Base-by-base conservation (phyloP, 92 coral and sea anemone genomes). In the Ricordea florida region DNA sequence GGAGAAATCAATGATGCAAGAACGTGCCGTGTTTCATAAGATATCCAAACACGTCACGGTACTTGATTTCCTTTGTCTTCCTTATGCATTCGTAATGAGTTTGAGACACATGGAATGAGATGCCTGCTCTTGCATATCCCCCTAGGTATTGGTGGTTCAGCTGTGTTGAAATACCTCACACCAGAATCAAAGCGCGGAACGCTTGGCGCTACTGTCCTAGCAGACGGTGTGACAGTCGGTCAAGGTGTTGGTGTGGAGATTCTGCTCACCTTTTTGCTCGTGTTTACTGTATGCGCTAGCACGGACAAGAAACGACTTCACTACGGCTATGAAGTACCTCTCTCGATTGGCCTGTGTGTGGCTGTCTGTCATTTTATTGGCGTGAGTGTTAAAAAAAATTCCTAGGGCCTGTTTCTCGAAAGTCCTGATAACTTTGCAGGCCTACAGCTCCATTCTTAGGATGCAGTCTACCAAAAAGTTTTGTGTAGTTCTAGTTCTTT, bases 191-290 rank as follows among this genome's bases (percentile, higher is more conserved):
- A 85, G 64, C 88, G 97, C 42, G 98, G 93, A 10, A 76, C 72
- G 0, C 96, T 94, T 27, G 97, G 96, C 20, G 90, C 85, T 20
- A 94, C 91, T 5, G 61, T 72, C 27, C 97, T 92, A 15, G 87
- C 71, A 33, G 70, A 53, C 31, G 98, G 91, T 11, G 98, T 94
- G 47, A 81, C 90, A 21, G 55, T 70, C 14, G 94, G 78, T 25
- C 98, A 94, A 65, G 98, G 97, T 6, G 72, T 94, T 38, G 98
- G 97, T 1, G 68, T 94, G 0, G 98, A 94, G 56, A 79, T 90
- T 24, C 65, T 94, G 72, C 77, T 94, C 48, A 92, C 98, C 0
- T 92, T 94, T 55, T 62, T 94, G 24, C 86, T 94, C 7, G 97
- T 94, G 6, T 57, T 94, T 33, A 94, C 98, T 13, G 93, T 94